Evolutionary conservation across 2,797 vertebrate species (phyloP).

Genomic region (Xyrichtys novacula): DNA sequence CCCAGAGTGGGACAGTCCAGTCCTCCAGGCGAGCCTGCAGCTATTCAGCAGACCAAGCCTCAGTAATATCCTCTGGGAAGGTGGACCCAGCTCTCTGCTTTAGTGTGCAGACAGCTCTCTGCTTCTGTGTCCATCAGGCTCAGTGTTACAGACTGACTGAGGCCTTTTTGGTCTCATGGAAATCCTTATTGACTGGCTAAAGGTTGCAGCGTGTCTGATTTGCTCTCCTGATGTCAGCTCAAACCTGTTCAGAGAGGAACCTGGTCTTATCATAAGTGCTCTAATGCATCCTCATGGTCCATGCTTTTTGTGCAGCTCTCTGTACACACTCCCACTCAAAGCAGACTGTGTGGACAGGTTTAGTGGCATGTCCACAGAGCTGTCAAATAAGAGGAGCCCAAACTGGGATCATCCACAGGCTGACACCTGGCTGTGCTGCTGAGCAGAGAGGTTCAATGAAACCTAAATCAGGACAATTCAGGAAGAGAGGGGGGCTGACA

Average conservation of each 20-base stretch:
- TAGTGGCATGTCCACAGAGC: conserved; percentile 51
- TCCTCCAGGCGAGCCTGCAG: conserved; percentile 58
- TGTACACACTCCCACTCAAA: conserved; percentile 50
- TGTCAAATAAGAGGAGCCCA: conserved; percentile 61
- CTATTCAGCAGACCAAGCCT: conserved; percentile 50
- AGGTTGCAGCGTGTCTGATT: conserved; percentile 53
- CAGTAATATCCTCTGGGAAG: conserved; percentile 53
- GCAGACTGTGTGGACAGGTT: conserved; percentile 55
- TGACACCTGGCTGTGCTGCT: conserved; percentile 38
- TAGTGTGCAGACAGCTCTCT: conserved; percentile 26
- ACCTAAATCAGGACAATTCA: conserved; percentile 69
- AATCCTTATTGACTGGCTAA: conserved; percentile 58
- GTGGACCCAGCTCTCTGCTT: conserved; percentile 33
- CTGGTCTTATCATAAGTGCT: conserved; percentile 63
- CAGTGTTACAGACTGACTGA: conserved; percentile 45
- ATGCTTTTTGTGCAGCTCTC: conserved; percentile 32
- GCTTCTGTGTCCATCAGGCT: conserved; percentile 34
- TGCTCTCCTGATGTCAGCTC: conserved; percentile 61
- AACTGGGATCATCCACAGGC: conserved; percentile 64
- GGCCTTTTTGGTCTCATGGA: conserved; percentile 42
- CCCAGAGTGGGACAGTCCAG: conserved; percentile 50
- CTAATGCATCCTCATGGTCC: conserved; percentile 67
- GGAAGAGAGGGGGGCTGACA: conserved; percentile 46
- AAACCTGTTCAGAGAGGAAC: conserved; percentile 51
- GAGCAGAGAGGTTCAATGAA: conserved; percentile 69